phyloP scores from a whole-genome alignment of 2,888 invertebrate genomes.

The Nemapogon koenigi region DNA sequence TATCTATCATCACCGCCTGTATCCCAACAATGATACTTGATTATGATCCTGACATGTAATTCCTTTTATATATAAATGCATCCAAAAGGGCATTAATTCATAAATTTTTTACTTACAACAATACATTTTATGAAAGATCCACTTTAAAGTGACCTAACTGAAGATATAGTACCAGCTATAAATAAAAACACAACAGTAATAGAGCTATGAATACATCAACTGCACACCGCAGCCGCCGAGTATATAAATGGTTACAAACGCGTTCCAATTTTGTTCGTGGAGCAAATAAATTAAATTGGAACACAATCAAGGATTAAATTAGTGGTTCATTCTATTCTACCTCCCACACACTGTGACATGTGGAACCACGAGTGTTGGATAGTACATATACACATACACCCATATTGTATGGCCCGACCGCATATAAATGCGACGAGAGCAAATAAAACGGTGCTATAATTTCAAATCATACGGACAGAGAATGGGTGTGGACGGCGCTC shows the following conservation, averaged over 20 bases:
- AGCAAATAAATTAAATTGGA: slow-evolving; percentile 58
- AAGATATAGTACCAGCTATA: too few relatives aligned
- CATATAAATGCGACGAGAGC: slow-evolving; percentile 62
- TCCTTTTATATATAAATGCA: too few relatives aligned
- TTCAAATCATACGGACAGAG: slow-evolving; percentile 66
- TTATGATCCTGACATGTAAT: too few relatives aligned
- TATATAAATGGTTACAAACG: slow-evolving; percentile 50
- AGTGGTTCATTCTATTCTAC: slow-evolving; percentile 56
- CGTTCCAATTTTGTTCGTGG: slow-evolving; percentile 58
- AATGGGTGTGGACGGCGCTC: slow-evolving; percentile 65
- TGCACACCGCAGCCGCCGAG: too few relatives aligned
- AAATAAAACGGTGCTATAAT: slow-evolving; percentile 66
- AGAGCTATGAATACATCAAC: too few relatives aligned
- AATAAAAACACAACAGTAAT: too few relatives aligned
- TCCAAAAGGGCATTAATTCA: too few relatives aligned
- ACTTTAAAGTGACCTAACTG: too few relatives aligned
- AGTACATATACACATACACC: slow-evolving; percentile 29
- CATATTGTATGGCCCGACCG: slow-evolving; percentile 57
- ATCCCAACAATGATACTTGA: too few relatives aligned
- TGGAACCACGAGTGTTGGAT: not conserved
- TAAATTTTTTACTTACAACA: too few relatives aligned
- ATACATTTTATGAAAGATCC: too few relatives aligned
- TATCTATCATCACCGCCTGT: too few relatives aligned
- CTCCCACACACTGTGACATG: slow-evolving; percentile 54
- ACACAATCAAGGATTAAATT: slow-evolving; percentile 63